Evolutionary conservation across 2,888 invertebrate genomes (phyloP).

Genomic region (Atethmia centrago): DNA sequence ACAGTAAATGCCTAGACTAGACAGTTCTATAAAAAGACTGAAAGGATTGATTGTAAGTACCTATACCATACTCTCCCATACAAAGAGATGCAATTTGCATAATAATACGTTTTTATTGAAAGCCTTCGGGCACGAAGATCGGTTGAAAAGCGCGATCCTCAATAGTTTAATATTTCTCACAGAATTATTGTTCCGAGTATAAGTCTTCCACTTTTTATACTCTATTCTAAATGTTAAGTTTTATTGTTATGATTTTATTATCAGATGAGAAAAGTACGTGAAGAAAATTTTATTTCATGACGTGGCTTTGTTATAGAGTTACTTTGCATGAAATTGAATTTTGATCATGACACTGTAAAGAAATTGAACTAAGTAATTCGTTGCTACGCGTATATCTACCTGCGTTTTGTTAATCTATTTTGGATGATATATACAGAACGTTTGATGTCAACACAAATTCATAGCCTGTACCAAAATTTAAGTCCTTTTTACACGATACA

Average conservation of each 20-base stretch:
- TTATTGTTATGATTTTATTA: slow-evolving; percentile 65
- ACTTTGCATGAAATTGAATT: slow-evolving; percentile 53
- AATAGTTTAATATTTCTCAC: slow-evolving; percentile 66
- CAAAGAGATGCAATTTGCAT: slow-evolving; percentile 88
- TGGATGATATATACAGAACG: background rate
- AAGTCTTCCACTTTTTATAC: slow-evolving; percentile 43
- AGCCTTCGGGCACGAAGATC: slow-evolving; percentile 72
- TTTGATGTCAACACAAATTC: background rate
- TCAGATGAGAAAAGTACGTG: slow-evolving; percentile 56
- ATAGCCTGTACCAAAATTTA: background rate
- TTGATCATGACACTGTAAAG: slow-evolving; percentile 35
- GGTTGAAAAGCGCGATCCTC: slow-evolving; percentile 76
- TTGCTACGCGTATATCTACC: background rate
- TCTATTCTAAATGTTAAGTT: slow-evolving; percentile 57
- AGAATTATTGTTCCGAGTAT: slow-evolving; percentile 54
- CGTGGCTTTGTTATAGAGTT: slow-evolving; percentile 39
- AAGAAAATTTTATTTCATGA: slow-evolving; percentile 47
- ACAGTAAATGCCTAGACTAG: slow-evolving; percentile 61
- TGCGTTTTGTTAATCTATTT: background rate
- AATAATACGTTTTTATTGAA: slow-evolving; percentile 87
- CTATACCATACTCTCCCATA: slow-evolving; percentile 73
- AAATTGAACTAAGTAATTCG: slow-evolving; percentile 23
- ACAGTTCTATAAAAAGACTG: slow-evolving; percentile 66
- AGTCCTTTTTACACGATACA: background rate
- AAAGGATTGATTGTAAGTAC: slow-evolving; percentile 78